A percentile compares a stretch with the other conserved stretches of the same genome.
Evolutionary conservation across 2,888 invertebrate species (phyloP).

Genomic region (Onthophagus sagittarius): DNA sequence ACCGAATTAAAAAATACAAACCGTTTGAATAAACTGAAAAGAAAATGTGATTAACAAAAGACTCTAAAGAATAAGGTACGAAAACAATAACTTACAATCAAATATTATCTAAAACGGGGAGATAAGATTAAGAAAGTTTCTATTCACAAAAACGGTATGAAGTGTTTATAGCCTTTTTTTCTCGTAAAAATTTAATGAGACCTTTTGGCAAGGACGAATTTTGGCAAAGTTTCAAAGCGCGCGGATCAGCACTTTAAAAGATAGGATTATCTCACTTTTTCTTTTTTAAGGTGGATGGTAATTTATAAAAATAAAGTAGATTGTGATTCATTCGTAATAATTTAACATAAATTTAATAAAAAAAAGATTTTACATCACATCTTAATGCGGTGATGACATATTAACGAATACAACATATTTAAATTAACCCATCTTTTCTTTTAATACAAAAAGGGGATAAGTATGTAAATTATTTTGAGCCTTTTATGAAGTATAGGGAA

Average conservation of each 20-base stretch:
- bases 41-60: neutral
- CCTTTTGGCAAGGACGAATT: neutral
- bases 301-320: neutral
- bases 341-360: no score
- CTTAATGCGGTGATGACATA: no score
- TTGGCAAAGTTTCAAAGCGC: neutral
- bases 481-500: neutral
- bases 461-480: neutral
- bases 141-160: neutral
- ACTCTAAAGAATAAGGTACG: neutral
- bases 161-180: neutral
- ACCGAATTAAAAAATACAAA: no score
- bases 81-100: neutral
- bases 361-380: no score
- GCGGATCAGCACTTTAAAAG: neutral
- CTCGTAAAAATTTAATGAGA: neutral
- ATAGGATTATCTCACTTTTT: neutral
- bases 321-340: neutral
- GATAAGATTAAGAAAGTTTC: neutral
- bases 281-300: neutral
- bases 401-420: no score
- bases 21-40: neutral
- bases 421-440: neutral
- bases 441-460: neutral
- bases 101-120: neutral